Conservation (phyloP, 2,888 invertebrate genomes). For the Stenolophus ochropezus region DNA sequence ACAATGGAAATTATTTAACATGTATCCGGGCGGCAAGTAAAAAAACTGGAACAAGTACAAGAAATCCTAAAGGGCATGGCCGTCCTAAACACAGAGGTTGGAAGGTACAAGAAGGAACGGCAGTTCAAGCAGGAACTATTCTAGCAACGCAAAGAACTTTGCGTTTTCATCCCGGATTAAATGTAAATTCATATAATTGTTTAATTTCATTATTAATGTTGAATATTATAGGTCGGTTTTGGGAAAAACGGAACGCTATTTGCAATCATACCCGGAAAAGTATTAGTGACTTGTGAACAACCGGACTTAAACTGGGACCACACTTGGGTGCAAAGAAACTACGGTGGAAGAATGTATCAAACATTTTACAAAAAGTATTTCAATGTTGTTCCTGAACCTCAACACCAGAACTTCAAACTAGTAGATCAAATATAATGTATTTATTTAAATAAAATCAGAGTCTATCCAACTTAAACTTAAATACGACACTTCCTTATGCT, state of each 20-base stretch:
- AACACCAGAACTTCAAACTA: conserved; percentile 86
- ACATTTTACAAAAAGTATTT: conserved; percentile 89
- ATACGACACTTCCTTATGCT: conserved; percentile 73
- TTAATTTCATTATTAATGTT: not conserved
- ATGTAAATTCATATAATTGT: conserved; percentile 74
- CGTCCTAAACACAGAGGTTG: conserved; percentile 87
- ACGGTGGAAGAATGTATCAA: conserved; percentile 79
- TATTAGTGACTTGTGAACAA: conserved; percentile 88
- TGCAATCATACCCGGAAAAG: conserved; percentile 87
- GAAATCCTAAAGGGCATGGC: conserved; percentile 80
- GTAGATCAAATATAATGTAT: conserved; percentile 80
- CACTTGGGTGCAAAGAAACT: conserved; percentile 81
- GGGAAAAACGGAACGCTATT: conserved; percentile 86
- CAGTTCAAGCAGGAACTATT: conserved; percentile 80
- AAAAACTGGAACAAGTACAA: conserved; percentile 83
- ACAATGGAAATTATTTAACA: conserved; percentile 64
- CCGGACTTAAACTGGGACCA: conserved; percentile 87
- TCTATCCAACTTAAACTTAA: conserved; percentile 78
- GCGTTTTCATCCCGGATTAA: conserved; percentile 87
- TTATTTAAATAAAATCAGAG: conserved; percentile 62
- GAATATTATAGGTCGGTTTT: conserved; percentile 83
- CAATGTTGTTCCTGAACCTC: conserved; percentile 86
- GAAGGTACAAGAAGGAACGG: conserved; percentile 83
- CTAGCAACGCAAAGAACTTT: conserved; percentile 81
- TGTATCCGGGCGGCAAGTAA: conserved; percentile 81